Base-by-base conservation (phyloP, 1,140 invertebrate species). In the Ditylenchus dipsaci region DNA sequence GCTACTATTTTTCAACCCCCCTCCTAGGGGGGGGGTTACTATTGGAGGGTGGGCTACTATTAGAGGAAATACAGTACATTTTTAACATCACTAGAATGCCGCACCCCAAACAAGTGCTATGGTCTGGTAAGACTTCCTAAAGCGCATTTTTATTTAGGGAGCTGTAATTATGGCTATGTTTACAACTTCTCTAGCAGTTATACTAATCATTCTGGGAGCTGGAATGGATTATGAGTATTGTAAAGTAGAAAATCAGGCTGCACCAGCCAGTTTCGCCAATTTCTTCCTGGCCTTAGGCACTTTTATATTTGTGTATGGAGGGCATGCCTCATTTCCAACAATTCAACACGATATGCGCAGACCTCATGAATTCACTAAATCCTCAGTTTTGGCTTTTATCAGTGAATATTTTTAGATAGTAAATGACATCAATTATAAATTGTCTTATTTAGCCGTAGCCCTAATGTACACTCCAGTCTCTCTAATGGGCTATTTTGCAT, bases 341-440 rank as follows among this genome's bases (percentile, higher is more conserved):
- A 85, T 86, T 68, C 85, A 86, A 73, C 76, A 83, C 33, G 85
- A 86, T 69, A 86, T 86, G 85, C 83, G 77, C 56, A 72, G 82
- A 23, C 84, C 84, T 11, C 57, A 63, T 7, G 76, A 85, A 26
- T 86, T 86, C 77, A 78, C 81, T 29, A 81, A 76, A 67, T 81
- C 84, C 11, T 76, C 84, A 1, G 29, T 84, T 1, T 47, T 84
- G 0, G 82, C 83, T 38, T 86, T 84, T 71, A 45, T 77, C 13
- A 75, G 84, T 85, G 70, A 75, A 73, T 61, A 3, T 23, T 47
- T 67, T 33, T 29, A 70, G 21, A 67, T n/a, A 61, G 38, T 7
- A 61, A 21, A 21, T 23, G 8, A 33, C 29, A 61, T 5, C 15
- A 56, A 19, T 33, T 3, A 21, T 70, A n/a, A 60, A 13, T 69